These are phyloP conservation scores for Suncus etruscus DNA, from an alignment of 2,113 vertebrate species.

Conservation along the genomic window DNA sequence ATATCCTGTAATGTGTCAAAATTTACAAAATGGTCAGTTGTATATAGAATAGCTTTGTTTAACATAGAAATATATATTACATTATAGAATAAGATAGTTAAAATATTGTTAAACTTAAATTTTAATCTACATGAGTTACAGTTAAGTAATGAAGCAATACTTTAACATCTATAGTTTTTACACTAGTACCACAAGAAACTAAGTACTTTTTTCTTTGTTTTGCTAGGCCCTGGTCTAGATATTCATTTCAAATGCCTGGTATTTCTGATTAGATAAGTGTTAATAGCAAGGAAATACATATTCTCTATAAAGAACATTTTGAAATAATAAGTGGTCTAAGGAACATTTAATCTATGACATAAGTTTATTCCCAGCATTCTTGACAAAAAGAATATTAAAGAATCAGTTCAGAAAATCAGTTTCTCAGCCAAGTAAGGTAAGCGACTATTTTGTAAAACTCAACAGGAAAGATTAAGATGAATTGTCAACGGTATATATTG, in stretches of 20 bases:
- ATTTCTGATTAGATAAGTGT: background rate
- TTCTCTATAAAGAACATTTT: background rate
- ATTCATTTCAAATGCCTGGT: background rate
- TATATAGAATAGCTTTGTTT: background rate
- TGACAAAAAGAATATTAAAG: background rate
- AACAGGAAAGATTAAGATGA: slow-evolving; percentile 67
- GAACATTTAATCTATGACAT: slow-evolving; percentile 24
- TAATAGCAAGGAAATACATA: slow-evolving; percentile 13
- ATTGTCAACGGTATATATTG: slow-evolving; percentile 67
- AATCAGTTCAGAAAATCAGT: slow-evolving; percentile 48
- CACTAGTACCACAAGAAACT: no score
- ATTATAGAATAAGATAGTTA: background rate
- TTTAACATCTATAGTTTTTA: background rate
- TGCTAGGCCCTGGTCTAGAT: background rate
- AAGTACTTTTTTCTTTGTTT: background rate
- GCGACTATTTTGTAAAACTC: slow-evolving; percentile 54
- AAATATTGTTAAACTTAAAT: background rate
- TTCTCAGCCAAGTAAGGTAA: slow-evolving; percentile 37
- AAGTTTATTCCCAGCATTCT: slow-evolving; percentile 24
- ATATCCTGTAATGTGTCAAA: background rate
- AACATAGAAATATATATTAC: background rate
- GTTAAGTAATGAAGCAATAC: background rate
- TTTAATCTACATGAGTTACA: background rate
- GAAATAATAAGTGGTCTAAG: slow-evolving; percentile 25
- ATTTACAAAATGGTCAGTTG: background rate